Evolutionary conservation across 2,888 invertebrate species (phyloP).

Genomic region (Platycnemis pennipes): DNA sequence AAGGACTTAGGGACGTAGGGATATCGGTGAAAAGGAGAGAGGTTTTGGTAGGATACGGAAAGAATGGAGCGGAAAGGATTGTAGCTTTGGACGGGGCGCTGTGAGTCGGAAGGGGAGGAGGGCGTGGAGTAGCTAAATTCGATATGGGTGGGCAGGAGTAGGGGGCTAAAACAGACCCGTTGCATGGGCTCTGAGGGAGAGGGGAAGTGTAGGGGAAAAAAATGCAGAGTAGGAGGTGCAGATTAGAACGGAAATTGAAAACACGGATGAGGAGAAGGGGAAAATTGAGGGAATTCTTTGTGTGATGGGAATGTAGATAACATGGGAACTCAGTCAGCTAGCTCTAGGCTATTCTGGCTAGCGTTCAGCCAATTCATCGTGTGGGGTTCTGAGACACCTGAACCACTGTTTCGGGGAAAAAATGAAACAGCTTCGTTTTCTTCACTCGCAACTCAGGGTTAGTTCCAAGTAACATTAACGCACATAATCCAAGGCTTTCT

Average conservation of each 20-base stretch:
- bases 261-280: constrained; percentile 25
- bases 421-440: no score
- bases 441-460: no score
- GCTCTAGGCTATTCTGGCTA: not conserved
- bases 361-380: not conserved
- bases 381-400: not conserved
- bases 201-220: not conserved
- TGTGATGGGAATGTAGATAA: not conserved
- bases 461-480: no score
- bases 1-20: not conserved
- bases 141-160: not conserved
- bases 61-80: not conserved
- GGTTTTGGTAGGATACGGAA: not conserved
- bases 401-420: not conserved
- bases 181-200: not conserved
- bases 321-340: not conserved
- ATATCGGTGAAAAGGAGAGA: not conserved
- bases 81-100: not conserved
- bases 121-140: not conserved
- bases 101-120: not conserved
- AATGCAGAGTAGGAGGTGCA: not conserved
- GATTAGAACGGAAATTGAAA: constrained; percentile 47
- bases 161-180: not conserved
- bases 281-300: constrained; percentile 15
- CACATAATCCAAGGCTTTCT: no score